Base-by-base conservation (phyloP, 2,797 vertebrate genomes). In the Eulemur albifrons region DNA sequence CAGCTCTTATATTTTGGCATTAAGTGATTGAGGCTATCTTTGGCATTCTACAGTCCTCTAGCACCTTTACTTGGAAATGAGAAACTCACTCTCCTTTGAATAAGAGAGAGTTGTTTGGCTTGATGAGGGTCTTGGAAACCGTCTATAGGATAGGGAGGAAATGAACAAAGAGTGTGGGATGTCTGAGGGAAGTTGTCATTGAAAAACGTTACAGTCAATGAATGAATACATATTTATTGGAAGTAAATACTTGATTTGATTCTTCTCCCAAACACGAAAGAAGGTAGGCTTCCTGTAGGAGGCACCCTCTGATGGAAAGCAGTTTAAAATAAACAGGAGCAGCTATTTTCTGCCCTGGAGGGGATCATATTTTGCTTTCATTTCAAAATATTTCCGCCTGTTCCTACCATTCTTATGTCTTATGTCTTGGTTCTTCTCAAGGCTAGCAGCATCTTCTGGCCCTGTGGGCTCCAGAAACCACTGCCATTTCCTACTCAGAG, bases 401-500 rank as follows among this genome's bases (percentile, higher is more conserved):
- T 38, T 97, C 52, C 63, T 65, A 63, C 67, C 25, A 45, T 20
- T 70, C 54, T 32, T 25, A n/a, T 63, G 50, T 38, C 57, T 57
- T 57, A 57, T 57, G 54, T 69, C 48, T 69, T 43, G 38, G 43
- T 93, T 90, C 57, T 65, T 88, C 57, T 82, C 69, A 82, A 82
- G 67, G 43, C 93, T 96, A 95, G 72, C 57, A 80, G 57, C 59
- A 17, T 94, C 54, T 92, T 73, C 77, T 73, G 80, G 61, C 77
- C 94, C 48, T 15, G 10, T 77, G 83, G 48, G 32, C 80, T 96
- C 76, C 75, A 67, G 69, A 93, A 95, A 92, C 50, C 63, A 2
- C 86, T 90, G 95, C 90, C 57, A 12, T 97, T 94, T 73, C 85
- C 92, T 94, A 45, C 82, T 84, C 88, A 5, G 89, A 30, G n/a